Percentiles rank a stretch among this genome's conserved stretches.
phyloP scores from a whole-genome alignment of 2,888 invertebrate species.

The Dendrolimus pini region DNA sequence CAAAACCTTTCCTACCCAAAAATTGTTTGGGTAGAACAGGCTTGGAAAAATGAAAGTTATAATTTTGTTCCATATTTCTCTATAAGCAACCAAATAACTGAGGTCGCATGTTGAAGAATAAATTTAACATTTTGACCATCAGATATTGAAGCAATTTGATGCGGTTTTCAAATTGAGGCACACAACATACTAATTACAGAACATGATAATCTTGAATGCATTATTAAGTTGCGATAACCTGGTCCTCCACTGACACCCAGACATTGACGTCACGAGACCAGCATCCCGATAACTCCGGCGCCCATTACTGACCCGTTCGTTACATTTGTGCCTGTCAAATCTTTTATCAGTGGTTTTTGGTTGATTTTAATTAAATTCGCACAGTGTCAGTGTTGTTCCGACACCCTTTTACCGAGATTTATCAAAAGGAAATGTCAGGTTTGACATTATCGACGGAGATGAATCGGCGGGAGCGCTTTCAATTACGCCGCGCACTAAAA shows the following conservation, averaged over 20 bases:
- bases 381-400: conserved; percentile 35
- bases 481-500: conserved; percentile 25
- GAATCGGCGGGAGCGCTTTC: conserved; percentile 54
- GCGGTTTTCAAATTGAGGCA: too few relatives aligned
- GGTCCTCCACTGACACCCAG: not conserved
- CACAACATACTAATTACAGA: too few relatives aligned
- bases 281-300: not conserved
- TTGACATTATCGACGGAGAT: conserved; percentile 52
- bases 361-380: conserved; percentile 49
- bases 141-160: too few relatives aligned
- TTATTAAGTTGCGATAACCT: not conserved
- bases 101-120: too few relatives aligned
- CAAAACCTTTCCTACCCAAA: too few relatives aligned
- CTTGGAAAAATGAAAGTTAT: too few relatives aligned
- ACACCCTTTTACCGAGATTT: conserved; percentile 52
- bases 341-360: not conserved
- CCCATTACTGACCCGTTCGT: not conserved
- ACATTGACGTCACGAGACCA: not conserved
- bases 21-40: too few relatives aligned
- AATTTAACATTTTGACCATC: too few relatives aligned
- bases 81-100: too few relatives aligned
- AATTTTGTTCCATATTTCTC: too few relatives aligned
- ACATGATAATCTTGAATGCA: not conserved
- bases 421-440: conserved; percentile 58
- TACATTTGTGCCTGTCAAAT: conserved; percentile 4